phyloP scores from a whole-genome alignment of 2,113 vertebrate species.

The Daubentonia madagascariensis region DNA sequence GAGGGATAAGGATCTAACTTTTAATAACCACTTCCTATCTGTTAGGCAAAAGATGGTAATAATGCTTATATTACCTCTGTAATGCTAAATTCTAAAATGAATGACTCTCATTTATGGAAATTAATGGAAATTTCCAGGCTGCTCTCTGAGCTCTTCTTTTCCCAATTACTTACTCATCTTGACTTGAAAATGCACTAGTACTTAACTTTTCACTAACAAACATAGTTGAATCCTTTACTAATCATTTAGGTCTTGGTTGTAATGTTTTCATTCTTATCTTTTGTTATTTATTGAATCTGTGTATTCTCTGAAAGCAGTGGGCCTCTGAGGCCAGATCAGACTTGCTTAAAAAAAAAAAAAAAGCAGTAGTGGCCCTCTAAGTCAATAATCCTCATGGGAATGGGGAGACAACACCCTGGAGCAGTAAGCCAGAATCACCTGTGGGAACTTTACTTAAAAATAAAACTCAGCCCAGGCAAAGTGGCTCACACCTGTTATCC shows the following conservation, averaged over 20 bases:
- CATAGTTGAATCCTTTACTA: neutral
- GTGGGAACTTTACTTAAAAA: neutral
- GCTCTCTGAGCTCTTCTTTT: neutral
- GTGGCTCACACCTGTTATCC: neutral
- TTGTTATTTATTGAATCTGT: neutral
- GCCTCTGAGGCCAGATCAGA: neutral
- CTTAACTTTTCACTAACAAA: neutral
- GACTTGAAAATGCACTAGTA: neutral
- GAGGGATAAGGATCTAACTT: neutral
- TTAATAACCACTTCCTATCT: neutral
- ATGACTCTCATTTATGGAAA: neutral
- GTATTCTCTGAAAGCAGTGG: neutral
- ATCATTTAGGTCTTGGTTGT: neutral
- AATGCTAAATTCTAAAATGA: neutral
- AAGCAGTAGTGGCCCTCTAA: neutral
- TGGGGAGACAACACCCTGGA: neutral
- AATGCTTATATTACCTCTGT: neutral
- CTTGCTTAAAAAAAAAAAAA: no score
- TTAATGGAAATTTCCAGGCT: neutral
- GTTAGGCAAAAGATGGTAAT: neutral
- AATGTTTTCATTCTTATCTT: neutral
- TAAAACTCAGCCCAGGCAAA: neutral
- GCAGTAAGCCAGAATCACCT: neutral
- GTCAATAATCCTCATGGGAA: no score
- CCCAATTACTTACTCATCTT: neutral